Conservation (phyloP, 2,113 vertebrate genomes). For the Cichladusa arquata region DNA sequence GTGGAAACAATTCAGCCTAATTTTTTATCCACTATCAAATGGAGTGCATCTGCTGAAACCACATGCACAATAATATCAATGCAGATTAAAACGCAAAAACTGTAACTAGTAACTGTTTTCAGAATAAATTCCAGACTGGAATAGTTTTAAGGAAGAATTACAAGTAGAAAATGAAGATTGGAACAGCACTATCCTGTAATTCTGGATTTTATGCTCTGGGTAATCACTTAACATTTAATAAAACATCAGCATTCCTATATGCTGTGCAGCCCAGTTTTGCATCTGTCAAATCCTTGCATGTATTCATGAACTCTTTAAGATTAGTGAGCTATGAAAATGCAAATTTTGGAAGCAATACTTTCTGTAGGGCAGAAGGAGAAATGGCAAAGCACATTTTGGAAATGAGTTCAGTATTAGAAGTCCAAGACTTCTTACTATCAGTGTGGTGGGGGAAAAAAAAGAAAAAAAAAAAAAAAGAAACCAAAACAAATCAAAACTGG, state of each 20-base stretch:
- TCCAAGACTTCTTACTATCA: neutral
- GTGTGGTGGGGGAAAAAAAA: rapidly evolving
- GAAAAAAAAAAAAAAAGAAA: too few relatives aligned
- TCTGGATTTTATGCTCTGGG: neutral
- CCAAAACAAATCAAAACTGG: neutral
- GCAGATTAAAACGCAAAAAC: neutral
- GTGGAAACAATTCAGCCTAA: neutral
- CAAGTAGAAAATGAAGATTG: neutral
- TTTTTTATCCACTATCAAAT: neutral
- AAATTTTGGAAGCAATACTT: neutral
- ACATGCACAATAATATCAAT: neutral
- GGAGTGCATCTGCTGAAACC: neutral
- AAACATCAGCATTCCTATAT: neutral
- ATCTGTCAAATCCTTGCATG: neutral
- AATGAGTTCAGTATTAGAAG: neutral
- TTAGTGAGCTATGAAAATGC: neutral
- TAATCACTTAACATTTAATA: neutral
- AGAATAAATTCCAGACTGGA: neutral
- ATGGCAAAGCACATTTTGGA: neutral
- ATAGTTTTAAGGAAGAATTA: neutral
- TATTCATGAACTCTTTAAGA: neutral
- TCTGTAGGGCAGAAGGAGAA: neutral
- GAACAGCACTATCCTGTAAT: neutral
- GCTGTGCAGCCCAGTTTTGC: neutral
- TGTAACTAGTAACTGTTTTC: neutral